Conservation (phyloP, 1,140 invertebrate genomes). For the Drosophila prosaltans region DNA sequence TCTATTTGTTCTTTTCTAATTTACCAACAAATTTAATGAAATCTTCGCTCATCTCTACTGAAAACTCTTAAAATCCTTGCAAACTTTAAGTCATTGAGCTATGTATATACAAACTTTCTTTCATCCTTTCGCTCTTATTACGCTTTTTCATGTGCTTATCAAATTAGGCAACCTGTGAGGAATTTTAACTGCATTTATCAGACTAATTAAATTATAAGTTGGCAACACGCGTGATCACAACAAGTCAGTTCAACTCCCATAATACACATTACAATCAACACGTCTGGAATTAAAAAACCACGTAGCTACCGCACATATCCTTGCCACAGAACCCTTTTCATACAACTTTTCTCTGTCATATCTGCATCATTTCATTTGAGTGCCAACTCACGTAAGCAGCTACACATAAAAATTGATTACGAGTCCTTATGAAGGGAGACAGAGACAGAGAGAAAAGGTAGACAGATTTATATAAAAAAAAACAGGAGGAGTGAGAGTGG, state of each 20-base stretch:
- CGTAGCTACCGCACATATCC: slow-evolving; percentile 25
- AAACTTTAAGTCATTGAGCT: background rate
- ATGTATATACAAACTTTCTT: background rate
- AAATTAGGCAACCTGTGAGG: slow-evolving; percentile 50
- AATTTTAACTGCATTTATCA: slow-evolving; percentile 47
- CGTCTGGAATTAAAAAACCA: slow-evolving; percentile 44
- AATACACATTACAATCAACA: background rate
- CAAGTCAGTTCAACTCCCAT: slow-evolving; percentile 11
- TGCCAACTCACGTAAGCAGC: slow-evolving; percentile 60
- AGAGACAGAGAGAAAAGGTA: background rate
- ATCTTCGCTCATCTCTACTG: background rate
- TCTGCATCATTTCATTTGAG: slow-evolving; percentile 43
- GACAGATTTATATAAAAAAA: background rate
- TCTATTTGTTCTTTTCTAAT: too few relatives aligned
- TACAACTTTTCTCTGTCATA: slow-evolving; percentile 55
- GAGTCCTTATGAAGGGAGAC: slow-evolving; percentile 49
- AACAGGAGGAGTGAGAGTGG: background rate
- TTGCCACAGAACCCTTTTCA: slow-evolving; percentile 46
- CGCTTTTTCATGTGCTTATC: slow-evolving; percentile 27
- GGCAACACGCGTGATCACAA: slow-evolving; percentile 65
- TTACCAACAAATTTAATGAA: too few relatives aligned
- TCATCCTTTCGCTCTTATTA: background rate
- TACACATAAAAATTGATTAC: slow-evolving; percentile 76
- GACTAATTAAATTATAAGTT: slow-evolving; percentile 78
- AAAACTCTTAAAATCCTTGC: background rate